Evolutionary conservation across 2,888 invertebrate genomes (phyloP).

Genomic region (Chymomyza fuscimana): DNA sequence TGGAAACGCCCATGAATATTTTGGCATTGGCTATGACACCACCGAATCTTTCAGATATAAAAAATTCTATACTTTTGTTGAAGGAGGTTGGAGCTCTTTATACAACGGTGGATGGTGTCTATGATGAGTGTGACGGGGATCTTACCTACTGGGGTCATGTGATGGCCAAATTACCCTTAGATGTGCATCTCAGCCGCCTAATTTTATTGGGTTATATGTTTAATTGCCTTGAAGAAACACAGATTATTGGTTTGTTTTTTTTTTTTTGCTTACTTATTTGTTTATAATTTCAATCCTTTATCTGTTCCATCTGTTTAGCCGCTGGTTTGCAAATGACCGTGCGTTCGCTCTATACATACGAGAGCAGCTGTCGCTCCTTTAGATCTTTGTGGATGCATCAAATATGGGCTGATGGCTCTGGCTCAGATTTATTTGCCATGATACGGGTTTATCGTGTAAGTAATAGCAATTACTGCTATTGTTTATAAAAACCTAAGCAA

Average conservation of each 20-base stretch:
- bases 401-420: conserved; percentile 91
- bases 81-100: conserved; percentile 93
- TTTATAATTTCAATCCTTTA: background rate
- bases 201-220: conserved; percentile 93
- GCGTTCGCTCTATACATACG: conserved; percentile 88
- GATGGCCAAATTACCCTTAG: conserved; percentile 90
- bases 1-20: conserved; percentile 89
- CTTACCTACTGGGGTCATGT: conserved; percentile 91
- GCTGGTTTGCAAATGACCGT: conserved; percentile 86
- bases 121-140: conserved; percentile 87
- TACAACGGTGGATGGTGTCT: conserved; percentile 81
- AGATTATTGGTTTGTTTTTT: conserved; percentile 85
- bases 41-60: conserved; percentile 90
- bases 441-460: conserved; percentile 88
- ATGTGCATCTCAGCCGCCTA: conserved; percentile 89
- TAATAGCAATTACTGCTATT: background rate
- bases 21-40: conserved; percentile 92
- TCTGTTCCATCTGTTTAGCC: conserved; percentile 80
- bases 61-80: conserved; percentile 88
- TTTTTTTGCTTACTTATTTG: background rate
- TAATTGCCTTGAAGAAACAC: conserved; percentile 89
- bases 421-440: conserved; percentile 90
- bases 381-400: conserved; percentile 82
- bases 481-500: background rate
- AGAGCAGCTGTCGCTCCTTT: conserved; percentile 80